phyloP scores from a whole-genome alignment of 2,113 vertebrate genomes.

The Chascanopsetta lugubris region DNA sequence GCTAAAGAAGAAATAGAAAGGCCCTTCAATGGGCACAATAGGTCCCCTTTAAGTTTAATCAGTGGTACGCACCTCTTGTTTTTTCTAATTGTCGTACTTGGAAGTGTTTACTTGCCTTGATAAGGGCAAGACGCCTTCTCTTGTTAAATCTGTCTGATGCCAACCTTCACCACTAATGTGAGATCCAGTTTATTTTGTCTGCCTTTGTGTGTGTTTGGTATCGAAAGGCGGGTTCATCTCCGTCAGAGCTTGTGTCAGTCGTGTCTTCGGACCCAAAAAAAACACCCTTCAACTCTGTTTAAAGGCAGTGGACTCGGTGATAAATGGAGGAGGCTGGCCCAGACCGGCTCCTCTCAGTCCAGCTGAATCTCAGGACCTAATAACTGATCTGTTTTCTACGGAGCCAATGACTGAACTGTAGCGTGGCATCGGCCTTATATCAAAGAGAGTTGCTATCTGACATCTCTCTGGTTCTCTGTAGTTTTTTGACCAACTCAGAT shows the following conservation, averaged over 20 bases:
- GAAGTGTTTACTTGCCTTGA: not conserved
- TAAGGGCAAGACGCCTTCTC: not conserved
- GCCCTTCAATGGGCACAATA: too few species aligned
- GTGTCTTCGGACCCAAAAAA: slow-evolving; percentile 37
- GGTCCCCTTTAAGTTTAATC: slow-evolving; percentile 1
- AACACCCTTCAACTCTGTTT: slow-evolving; percentile 37
- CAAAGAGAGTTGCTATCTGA: slow-evolving; percentile 14
- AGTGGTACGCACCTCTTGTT: slow-evolving; percentile 3
- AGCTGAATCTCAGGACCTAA: slow-evolving; percentile 42
- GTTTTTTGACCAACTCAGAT: slow-evolving; percentile 7
- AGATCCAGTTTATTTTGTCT: not conserved
- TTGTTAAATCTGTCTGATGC: not conserved
- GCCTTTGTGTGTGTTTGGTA: not conserved
- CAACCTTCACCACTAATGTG: not conserved
- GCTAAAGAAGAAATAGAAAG: too few species aligned
- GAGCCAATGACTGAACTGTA: slow-evolving; percentile 36
- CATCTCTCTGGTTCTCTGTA: slow-evolving; percentile 14
- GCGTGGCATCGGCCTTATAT: slow-evolving; percentile 49
- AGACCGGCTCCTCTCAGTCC: slow-evolving; percentile 39
- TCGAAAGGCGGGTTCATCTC: slow-evolving; percentile 13
- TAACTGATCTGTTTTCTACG: slow-evolving; percentile 51
- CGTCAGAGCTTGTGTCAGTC: slow-evolving; percentile 40
- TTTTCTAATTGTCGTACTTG: slow-evolving; percentile 13
- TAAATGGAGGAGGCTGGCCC: slow-evolving; percentile 40
- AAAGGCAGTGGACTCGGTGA: slow-evolving; percentile 44